Conservation (phyloP, 2,797 vertebrate species). For the Paramormyrops hopkinsi region DNA sequence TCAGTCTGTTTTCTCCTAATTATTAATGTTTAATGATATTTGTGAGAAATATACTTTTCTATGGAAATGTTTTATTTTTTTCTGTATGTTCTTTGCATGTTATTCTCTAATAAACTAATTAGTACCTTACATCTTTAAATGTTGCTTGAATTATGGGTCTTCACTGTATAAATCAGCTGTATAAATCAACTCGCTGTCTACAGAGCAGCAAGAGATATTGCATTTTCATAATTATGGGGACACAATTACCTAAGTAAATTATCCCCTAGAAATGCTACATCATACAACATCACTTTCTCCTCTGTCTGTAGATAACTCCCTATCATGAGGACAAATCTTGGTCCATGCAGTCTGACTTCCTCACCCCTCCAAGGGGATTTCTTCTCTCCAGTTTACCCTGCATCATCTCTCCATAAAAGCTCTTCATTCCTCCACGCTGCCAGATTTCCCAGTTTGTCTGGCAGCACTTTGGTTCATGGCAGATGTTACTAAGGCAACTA, state of each 20-base stretch:
- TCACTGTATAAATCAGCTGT: not conserved
- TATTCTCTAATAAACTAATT: not conserved
- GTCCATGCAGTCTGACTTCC: not conserved
- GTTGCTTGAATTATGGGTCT: not conserved
- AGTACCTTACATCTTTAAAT: not conserved
- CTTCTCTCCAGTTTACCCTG: not conserved
- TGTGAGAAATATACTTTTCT: not conserved
- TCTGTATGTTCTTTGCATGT: not conserved
- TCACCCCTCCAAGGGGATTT: not conserved
- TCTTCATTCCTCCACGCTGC: not conserved
- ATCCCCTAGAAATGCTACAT: not conserved
- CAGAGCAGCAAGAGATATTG: not conserved
- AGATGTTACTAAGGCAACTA: constrained; percentile 74
- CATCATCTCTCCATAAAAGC: not conserved
- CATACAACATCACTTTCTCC: not conserved
- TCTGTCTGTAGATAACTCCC: not conserved
- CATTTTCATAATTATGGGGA: not conserved
- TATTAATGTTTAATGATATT: not conserved
- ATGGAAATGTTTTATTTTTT: not conserved
- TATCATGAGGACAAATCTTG: too few species aligned
- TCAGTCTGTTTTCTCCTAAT: not conserved
- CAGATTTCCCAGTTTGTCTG: constrained; percentile 12
- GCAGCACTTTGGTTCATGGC: constrained; percentile 48
- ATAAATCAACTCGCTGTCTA: not conserved
- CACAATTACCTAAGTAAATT: not conserved